phyloP scores from a whole-genome alignment of 64 coral and sea anemone species.

The Pocillopora damicornis region DNA sequence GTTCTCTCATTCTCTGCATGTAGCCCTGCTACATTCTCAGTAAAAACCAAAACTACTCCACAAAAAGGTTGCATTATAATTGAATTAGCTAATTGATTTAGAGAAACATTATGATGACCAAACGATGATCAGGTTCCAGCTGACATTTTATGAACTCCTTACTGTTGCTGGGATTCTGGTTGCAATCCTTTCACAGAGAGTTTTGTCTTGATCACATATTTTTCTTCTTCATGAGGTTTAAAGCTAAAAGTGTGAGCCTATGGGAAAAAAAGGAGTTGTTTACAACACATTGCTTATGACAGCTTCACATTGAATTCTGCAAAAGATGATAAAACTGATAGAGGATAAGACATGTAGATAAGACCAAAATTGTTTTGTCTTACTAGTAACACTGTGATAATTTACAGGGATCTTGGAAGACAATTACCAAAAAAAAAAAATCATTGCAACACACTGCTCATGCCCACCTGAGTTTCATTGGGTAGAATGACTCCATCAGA shows the following conservation, averaged over 20 bases:
- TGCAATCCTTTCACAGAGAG: conserved; percentile 59
- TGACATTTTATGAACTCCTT: not conserved
- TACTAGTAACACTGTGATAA: not conserved
- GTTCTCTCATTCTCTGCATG: no score
- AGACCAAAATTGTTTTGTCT: not conserved
- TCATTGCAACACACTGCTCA: not conserved
- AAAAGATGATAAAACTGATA: not conserved
- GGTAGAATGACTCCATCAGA: conserved; percentile 57
- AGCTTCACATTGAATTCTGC: not conserved
- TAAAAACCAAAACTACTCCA: no score
- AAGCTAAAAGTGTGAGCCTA: conserved; percentile 56
- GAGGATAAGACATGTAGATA: no score
- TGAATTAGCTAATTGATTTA: no score
- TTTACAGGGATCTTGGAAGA: not conserved
- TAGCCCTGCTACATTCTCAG: no score
- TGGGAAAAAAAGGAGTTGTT: not conserved
- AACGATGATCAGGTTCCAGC: no score
- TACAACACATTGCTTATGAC: not conserved
- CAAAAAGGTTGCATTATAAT: no score
- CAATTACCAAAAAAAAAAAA: not conserved
- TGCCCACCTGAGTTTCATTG: conserved; percentile 70
- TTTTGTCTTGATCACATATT: conserved; percentile 79
- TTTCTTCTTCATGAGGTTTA: conserved; percentile 60
- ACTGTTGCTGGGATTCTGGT: not conserved
- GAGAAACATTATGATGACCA: no score